Conservation (phyloP, 2,888 invertebrate species). For the Phyllotreta striolata region DNA sequence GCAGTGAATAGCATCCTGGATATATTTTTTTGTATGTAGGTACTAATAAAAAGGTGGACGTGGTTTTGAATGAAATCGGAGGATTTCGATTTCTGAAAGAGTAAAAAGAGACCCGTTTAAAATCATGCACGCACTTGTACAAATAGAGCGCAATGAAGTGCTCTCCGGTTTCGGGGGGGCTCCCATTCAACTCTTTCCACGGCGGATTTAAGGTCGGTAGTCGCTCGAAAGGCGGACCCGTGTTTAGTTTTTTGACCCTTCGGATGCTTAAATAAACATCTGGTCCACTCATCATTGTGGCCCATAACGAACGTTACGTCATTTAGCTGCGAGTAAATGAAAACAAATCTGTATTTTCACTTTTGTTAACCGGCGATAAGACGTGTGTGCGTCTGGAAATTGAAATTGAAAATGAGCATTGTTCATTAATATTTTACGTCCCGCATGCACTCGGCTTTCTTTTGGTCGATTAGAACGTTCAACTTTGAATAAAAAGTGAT, state of each 20-base stretch:
- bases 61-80: conserved; percentile 41
- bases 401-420: conserved; percentile 10
- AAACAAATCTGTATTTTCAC: conserved; percentile 42
- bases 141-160: conserved; percentile 41
- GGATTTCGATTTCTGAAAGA: conserved; percentile 43
- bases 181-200: conserved; percentile 20
- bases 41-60: conserved; percentile 34
- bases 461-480: not conserved
- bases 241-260: conserved; percentile 48
- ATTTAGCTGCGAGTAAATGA: conserved; percentile 30
- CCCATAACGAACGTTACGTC: conserved; percentile 37
- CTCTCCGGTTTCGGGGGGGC: conserved; percentile 22
- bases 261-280: conserved; percentile 46
- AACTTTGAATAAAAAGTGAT: not conserved
- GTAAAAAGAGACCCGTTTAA: conserved; percentile 37
- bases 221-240: conserved; percentile 28
- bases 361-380: conserved; percentile 14
- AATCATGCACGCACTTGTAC: conserved; percentile 44
- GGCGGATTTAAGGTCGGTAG: conserved; percentile 25
- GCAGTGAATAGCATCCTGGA: too few relatives aligned
- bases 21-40: too few relatives aligned
- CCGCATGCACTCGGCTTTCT: conserved; percentile 1
- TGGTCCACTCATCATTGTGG: conserved; percentile 44
- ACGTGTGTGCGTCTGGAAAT: not conserved
- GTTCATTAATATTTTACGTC: conserved; percentile 13